phyloP scores from a whole-genome alignment of 1,140 invertebrate species.

The Drosophila saltans region DNA sequence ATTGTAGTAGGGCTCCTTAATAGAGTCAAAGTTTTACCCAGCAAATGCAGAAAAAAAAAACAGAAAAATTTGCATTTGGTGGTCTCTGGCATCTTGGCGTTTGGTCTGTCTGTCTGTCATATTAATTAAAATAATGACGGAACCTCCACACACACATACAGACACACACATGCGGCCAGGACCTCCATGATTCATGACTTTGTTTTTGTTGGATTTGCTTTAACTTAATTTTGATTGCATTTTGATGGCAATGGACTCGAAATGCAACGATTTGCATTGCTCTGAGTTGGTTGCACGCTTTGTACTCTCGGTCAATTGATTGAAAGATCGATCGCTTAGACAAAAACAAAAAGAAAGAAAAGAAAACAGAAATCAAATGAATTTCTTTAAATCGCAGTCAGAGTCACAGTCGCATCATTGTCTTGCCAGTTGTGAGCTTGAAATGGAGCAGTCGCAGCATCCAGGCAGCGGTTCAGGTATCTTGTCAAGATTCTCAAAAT shows the following conservation, averaged over 20 bases:
- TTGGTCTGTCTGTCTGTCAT: constrained; percentile 58
- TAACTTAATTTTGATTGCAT: constrained; percentile 82
- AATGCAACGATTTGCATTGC: constrained; percentile 60
- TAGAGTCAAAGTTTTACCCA: constrained; percentile 59
- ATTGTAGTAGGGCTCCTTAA: constrained; percentile 29
- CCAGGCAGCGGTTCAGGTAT: constrained; percentile 26
- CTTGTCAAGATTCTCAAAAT: constrained; percentile 78
- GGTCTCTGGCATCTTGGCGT: constrained; percentile 15
- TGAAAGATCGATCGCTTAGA: constrained; percentile 82
- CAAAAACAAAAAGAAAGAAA: constrained; percentile 43
- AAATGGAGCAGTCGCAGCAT: constrained; percentile 50
- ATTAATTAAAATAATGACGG: constrained; percentile 75
- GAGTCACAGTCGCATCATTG: constrained; percentile 68
- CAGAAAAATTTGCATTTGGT: constrained; percentile 53
- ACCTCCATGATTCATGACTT: constrained; percentile 69
- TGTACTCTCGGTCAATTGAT: constrained; percentile 71
- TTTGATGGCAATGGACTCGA: constrained; percentile 62
- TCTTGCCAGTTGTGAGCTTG: constrained; percentile 61
- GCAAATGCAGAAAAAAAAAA: constrained; percentile 4
- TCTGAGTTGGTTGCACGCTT: constrained; percentile 54
- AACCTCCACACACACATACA: constrained; percentile 32
- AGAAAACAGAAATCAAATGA: constrained; percentile 55
- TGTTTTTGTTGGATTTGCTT: constrained; percentile 18
- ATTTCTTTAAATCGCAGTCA: constrained; percentile 58
- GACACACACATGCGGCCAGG: constrained; percentile 14